These are phyloP conservation scores for Megaptera novaeangliae DNA, from an alignment of 2,113 vertebrate genomes.

Conservation along the genomic window DNA sequence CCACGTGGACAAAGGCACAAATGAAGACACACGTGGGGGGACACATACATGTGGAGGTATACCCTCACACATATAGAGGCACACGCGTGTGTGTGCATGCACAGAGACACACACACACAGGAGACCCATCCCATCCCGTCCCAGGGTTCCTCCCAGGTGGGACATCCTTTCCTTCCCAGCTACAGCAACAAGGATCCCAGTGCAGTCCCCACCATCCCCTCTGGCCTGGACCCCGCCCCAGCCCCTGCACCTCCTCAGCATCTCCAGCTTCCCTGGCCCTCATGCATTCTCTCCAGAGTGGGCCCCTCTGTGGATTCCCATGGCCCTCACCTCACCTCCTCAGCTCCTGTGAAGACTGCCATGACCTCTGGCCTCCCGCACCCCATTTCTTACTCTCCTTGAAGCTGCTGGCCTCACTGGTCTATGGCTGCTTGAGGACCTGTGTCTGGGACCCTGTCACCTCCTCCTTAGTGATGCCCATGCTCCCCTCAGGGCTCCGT, in stretches of 20 bases:
- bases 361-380: no score
- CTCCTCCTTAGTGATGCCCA: not conserved
- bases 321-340: not conserved
- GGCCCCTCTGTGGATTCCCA: accelerated
- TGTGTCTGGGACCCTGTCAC: no score
- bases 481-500: no score
- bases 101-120: accelerated
- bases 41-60: not conserved
- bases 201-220: accelerated
- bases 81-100: accelerated
- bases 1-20: not conserved
- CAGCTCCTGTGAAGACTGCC: not conserved
- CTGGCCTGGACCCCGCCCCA: not conserved
- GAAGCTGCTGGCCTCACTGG: not conserved
- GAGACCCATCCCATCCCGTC: not conserved
- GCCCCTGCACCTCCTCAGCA: not conserved
- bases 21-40: not conserved
- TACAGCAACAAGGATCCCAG: not conserved
- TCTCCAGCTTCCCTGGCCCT: no score
- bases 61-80: not conserved
- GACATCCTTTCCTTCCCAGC: not conserved
- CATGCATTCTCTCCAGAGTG: accelerated
- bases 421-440: not conserved
- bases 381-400: not conserved
- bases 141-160: not conserved